These are phyloP conservation scores for Caenorhabditis sp. DNA, from an alignment of 2,888 invertebrate species.

Conservation along the genomic window DNA sequence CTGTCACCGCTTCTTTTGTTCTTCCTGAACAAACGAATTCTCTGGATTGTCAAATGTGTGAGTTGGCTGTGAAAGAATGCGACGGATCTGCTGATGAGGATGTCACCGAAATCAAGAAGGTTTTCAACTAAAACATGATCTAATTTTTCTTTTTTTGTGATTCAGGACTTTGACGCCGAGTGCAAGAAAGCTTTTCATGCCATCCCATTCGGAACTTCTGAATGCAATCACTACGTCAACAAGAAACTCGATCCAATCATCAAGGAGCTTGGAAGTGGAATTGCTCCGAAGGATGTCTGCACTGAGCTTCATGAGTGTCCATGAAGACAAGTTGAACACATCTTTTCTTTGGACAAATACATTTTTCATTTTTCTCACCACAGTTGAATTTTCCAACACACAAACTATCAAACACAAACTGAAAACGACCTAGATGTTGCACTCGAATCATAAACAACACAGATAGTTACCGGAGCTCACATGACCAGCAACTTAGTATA, in stretches of 20 bases:
- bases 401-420: slow-evolving; percentile 1
- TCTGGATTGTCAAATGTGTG: slow-evolving; percentile 67
- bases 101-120: slow-evolving; percentile 60
- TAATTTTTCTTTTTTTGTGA: no score
- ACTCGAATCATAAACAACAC: slow-evolving; percentile 32
- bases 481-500: slow-evolving; percentile 40
- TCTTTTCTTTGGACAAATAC: no score
- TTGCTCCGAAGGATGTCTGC: slow-evolving; percentile 68
- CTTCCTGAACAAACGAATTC: slow-evolving; percentile 53
- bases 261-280: slow-evolving; percentile 70
- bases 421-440: slow-evolving; percentile 12
- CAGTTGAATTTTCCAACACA: background rate
- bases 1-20: slow-evolving; percentile 51
- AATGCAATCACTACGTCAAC: slow-evolving; percentile 65
- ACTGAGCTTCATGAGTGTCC: slow-evolving; percentile 60
- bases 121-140: no score
- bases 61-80: slow-evolving; percentile 63
- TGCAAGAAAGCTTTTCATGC: slow-evolving; percentile 50
- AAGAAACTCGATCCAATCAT: slow-evolving; percentile 69
- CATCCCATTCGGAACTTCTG: slow-evolving; percentile 62
- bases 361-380: no score
- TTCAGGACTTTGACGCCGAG: slow-evolving; percentile 56
- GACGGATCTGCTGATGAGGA: slow-evolving; percentile 65
- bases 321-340: no score
- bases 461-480: slow-evolving; percentile 29